Conservation (phyloP, 2,113 vertebrate genomes). For the Bucco capensis region DNA sequence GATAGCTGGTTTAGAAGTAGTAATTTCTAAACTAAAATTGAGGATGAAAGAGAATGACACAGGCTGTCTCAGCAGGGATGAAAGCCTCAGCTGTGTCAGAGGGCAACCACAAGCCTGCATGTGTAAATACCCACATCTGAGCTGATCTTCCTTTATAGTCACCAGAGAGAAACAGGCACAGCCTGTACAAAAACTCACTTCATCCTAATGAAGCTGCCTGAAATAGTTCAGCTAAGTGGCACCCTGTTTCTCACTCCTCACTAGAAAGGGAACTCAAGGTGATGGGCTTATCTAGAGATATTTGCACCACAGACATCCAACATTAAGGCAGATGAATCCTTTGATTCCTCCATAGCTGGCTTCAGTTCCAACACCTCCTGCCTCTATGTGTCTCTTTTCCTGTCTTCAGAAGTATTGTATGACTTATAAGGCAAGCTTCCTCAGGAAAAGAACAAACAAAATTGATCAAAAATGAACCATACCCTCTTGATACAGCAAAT, state of each 20-base stretch:
- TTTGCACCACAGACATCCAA: background rate
- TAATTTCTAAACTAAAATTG: background rate
- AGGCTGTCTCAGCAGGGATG: background rate
- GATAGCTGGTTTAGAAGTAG: background rate
- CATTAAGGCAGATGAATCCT: slow-evolving; percentile 7
- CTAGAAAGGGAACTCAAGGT: background rate
- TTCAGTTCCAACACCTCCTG: background rate
- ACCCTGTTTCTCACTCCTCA: background rate
- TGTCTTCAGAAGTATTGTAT: background rate
- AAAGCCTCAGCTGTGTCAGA: background rate
- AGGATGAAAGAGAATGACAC: background rate
- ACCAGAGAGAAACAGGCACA: background rate
- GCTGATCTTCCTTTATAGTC: background rate
- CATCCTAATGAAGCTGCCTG: background rate
- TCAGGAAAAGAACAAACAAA: slow-evolving; percentile 24
- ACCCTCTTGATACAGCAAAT: background rate
- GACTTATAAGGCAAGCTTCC: background rate
- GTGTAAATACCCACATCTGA: background rate
- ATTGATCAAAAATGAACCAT: slow-evolving; percentile 24
- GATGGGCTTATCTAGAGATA: background rate
- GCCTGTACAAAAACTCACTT: background rate
- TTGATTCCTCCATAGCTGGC: slow-evolving; percentile 6
- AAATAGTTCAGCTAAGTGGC: background rate
- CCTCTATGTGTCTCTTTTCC: background rate
- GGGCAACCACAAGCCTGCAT: background rate